These are phyloP conservation scores for Desmophyllum pertusum DNA, from an alignment of 92 coral and sea anemone species.

Conservation along the genomic window DNA sequence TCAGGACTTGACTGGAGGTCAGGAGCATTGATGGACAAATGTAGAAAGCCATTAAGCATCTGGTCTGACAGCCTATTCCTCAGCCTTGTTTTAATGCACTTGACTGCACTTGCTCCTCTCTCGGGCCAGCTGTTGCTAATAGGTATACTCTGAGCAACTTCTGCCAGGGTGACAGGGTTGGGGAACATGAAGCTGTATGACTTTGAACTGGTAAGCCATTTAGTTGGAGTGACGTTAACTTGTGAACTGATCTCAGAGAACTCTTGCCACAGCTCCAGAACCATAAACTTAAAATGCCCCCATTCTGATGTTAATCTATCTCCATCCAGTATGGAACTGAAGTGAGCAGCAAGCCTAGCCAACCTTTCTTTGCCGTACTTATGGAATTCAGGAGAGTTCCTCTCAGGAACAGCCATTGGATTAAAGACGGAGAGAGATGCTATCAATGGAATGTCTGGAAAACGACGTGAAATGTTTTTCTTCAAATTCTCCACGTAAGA, in stretches of 20 bases:
- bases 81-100: conserved; percentile 33
- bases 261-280: conserved; percentile 38
- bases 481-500: conserved; percentile 30
- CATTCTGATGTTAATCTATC: conserved; percentile 46
- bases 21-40: conserved; percentile 39
- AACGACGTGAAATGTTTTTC: conserved; percentile 42
- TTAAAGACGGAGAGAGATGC: conserved; percentile 40
- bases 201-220: conserved; percentile 30
- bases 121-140: conserved; percentile 42
- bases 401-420: conserved; percentile 39
- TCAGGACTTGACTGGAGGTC: conserved; percentile 21
- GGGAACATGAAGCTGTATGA: conserved; percentile 47
- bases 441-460: conserved; percentile 43
- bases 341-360: conserved; percentile 35
- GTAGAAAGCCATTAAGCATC: conserved; percentile 28
- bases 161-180: conserved; percentile 16
- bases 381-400: conserved; percentile 29
- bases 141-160: conserved; percentile 45
- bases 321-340: conserved; percentile 24
- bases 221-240: conserved; percentile 34
- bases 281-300: conserved; percentile 44
- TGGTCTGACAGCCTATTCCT: conserved; percentile 47
- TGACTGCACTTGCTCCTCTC: conserved; percentile 49
- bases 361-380: conserved; percentile 43
- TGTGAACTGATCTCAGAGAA: conserved; percentile 32